Conservation (phyloP, 1,140 invertebrate genomes). For the Drosophila pandora region DNA sequence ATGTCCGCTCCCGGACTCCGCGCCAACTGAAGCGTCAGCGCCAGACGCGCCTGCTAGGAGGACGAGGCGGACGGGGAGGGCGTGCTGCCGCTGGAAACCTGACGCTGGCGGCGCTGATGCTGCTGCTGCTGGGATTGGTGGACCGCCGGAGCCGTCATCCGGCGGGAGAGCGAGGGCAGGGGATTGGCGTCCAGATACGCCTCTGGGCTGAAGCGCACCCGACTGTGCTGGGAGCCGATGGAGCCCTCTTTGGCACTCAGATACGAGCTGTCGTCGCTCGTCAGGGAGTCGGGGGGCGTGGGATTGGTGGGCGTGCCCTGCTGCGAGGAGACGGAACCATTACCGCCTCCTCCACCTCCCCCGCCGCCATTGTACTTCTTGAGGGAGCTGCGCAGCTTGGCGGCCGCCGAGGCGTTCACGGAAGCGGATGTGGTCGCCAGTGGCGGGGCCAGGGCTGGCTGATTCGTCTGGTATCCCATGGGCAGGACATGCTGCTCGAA, state of each 20-base stretch:
- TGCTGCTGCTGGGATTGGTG: constrained; percentile 40
- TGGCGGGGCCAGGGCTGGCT: constrained; percentile 14
- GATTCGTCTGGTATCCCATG: constrained; percentile 33
- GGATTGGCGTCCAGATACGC: constrained; percentile 85
- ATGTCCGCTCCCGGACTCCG: constrained; percentile 78
- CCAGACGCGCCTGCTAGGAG: constrained; percentile 78
- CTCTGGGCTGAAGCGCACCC: constrained; percentile 92
- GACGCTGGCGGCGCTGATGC: constrained; percentile 57
- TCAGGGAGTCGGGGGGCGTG: constrained; percentile 92
- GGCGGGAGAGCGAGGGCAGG: constrained; percentile 47
- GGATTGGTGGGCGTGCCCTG: constrained; percentile 91
- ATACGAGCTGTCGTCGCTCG: constrained; percentile 93
- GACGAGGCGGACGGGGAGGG: constrained; percentile 75
- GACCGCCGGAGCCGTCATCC: constrained; percentile 61
- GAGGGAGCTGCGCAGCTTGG: constrained; percentile 3
- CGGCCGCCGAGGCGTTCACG: background rate
- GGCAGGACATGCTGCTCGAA: constrained; percentile 69
- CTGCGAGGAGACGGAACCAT: constrained; percentile 68
- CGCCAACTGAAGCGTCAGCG: constrained; percentile 76
- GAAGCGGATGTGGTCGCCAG: background rate
- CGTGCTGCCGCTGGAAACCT: constrained; percentile 63
- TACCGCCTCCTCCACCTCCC: constrained; percentile 29
- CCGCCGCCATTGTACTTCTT: constrained; percentile 11
- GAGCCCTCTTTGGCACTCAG: constrained; percentile 91
- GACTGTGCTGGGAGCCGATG: constrained; percentile 86